Evolutionary conservation across 2,888 invertebrate genomes (phyloP).

Genomic region (Drosophila subsilvestris): DNA sequence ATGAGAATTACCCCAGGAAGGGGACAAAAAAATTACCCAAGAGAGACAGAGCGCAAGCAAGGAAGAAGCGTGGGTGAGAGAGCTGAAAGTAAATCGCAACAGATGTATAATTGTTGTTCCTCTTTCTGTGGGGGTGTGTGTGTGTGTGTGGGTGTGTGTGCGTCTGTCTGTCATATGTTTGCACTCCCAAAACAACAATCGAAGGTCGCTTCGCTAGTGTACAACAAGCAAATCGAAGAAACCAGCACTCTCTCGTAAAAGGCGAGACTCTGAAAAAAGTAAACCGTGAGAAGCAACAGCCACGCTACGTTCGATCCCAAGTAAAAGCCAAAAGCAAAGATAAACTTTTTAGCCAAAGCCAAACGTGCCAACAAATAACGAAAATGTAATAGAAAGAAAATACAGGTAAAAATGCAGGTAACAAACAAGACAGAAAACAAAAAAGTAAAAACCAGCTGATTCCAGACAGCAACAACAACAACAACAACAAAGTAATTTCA

Average conservation of each 20-base stretch:
- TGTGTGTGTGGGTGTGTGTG: conserved; percentile 5
- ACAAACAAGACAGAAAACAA: conserved; percentile 35
- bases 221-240: conserved; percentile 1
- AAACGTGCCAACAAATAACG: conserved; percentile 27
- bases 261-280: conserved; percentile 69
- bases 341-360: conserved; percentile 65
- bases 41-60: background rate
- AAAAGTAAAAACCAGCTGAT: conserved; percentile 68
- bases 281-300: conserved; percentile 82
- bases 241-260: conserved; percentile 40
- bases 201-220: conserved; percentile 13
- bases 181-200: conserved; percentile 25
- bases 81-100: conserved; percentile 12
- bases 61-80: background rate
- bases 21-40: background rate
- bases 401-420: conserved; percentile 43
- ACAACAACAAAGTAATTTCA: conserved; percentile 71
- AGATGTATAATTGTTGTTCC: conserved; percentile 13
- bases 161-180: conserved; percentile 38
- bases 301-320: conserved; percentile 6
- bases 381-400: conserved; percentile 63
- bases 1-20: background rate
- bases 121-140: conserved; percentile 2
- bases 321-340: conserved; percentile 63
- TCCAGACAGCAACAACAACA: conserved; percentile 43